Evolutionary conservation across 2,888 invertebrate genomes (phyloP), one percentile per base, ranked within the genome.

Genomic region (Galerucella pusilla): DNA sequence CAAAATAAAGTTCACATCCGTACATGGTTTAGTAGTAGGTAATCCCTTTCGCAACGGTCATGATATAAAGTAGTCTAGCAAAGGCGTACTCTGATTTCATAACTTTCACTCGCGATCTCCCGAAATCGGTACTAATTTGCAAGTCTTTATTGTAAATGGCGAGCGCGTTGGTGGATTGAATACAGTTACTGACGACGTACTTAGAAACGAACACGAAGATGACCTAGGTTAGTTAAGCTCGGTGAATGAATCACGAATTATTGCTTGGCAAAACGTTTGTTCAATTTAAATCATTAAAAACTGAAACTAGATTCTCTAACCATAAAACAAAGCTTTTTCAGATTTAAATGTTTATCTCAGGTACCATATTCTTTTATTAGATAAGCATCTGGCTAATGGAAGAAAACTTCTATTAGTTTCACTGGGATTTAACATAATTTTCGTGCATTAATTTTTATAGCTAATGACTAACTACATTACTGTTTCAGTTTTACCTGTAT

Each of bases 171-270:
- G 63, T 42, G 63, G 42, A 35, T 42, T 35, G 25, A 12, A 28
- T 63, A 63, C 35, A 63, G n/a, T 63, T 63, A 63, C n/a, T 12
- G 61, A 61, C 60, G 25, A 60, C 60, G 16, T 2, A 60, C 54
- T 60, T 60, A 9, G 61, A 61, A 61, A 61, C 12, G 10, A 61
- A 28, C 57, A 61, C 63, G 42, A 63, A 42, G 28, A 42, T 35
- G 63, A 63, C 63, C 63, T 63, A 63, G 63, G 63, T 63, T 63
- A 63, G 14, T 63, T 14, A 28, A 63, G 25, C 63, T 28, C 28
- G 11, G 11, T 28, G 63, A 35, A 35, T 35, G 28, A 63, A 63
- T 35, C 63, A 35, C 25, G 54, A 14, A 52, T 52, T 52, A 52
- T 52, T 2, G 1, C 35, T 35, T 35, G 4, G 5, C 4, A 42